Evolutionary conservation across 2,888 invertebrate genomes (phyloP).

Genomic region (Plusia festucae): DNA sequence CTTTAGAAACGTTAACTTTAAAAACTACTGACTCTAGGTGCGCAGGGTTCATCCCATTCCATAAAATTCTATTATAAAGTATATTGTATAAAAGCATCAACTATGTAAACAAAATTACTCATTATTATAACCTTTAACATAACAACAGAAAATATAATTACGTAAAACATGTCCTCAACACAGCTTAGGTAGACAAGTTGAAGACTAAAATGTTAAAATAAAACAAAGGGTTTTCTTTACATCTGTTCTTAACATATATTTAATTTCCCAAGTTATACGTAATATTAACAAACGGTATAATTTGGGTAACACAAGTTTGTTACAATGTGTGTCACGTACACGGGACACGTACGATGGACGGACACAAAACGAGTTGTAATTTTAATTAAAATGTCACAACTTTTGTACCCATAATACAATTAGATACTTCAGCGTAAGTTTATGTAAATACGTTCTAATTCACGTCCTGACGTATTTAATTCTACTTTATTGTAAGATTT

Average conservation of each 20-base stretch:
- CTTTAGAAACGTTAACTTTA: too few species aligned
- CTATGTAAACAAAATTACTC: too few species aligned
- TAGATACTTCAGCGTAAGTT: conserved; percentile 60
- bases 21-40: too few species aligned
- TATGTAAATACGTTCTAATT: conserved; percentile 52
- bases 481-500: conserved; percentile 43
- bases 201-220: conserved; percentile 3
- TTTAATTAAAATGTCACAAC: conserved; percentile 86
- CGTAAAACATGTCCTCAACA: background rate
- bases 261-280: conserved; percentile 25
- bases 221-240: background rate
- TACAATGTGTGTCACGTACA: conserved; percentile 79
- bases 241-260: conserved; percentile 11
- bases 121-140: too few species aligned
- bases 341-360: conserved; percentile 73
- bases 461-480: conserved; percentile 38
- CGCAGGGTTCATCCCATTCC: too few species aligned
- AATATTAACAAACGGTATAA: conserved; percentile 63
- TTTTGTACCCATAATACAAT: conserved; percentile 74
- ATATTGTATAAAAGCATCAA: too few species aligned
- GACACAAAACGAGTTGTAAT: conserved; percentile 79
- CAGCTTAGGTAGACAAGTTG: background rate
- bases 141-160: background rate
- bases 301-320: conserved; percentile 69
- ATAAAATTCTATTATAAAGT: too few species aligned